phyloP scores from a whole-genome alignment of 2,113 vertebrate genomes.

The Anseranas semipalmata region DNA sequence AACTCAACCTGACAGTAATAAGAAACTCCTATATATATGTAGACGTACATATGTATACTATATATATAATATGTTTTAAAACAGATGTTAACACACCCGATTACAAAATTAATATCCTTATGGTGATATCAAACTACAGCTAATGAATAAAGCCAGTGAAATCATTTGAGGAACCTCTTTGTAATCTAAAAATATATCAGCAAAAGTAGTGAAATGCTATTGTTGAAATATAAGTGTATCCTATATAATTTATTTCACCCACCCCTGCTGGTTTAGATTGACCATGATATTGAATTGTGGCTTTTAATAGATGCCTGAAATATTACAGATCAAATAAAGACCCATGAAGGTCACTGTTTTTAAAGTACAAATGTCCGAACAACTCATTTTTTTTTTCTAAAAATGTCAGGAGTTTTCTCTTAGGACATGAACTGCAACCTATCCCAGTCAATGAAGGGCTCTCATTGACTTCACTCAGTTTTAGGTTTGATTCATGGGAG shows the following conservation, averaged over 20 bases:
- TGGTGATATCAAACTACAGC: background rate
- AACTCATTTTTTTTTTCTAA: background rate
- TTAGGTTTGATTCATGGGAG: background rate
- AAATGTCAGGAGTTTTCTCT: background rate
- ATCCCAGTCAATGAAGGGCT: background rate
- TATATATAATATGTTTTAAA: background rate
- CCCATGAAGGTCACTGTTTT: background rate
- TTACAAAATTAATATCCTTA: background rate
- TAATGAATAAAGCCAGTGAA: constrained; percentile 13
- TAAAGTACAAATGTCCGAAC: background rate
- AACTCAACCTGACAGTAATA: constrained; percentile 53
- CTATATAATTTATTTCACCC: background rate
- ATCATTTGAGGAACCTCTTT: background rate
- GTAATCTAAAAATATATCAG: background rate
- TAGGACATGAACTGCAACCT: background rate
- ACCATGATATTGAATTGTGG: background rate
- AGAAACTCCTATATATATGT: background rate
- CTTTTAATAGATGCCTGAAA: constrained; percentile 35
- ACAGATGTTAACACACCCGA: background rate
- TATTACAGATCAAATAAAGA: constrained; percentile 11
- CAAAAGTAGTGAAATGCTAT: background rate
- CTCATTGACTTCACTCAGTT: background rate
- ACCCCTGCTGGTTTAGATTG: background rate
- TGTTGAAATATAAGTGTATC: background rate
- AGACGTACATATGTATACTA: background rate